Base-by-base conservation (phyloP, 1,140 invertebrate species). In the Pseudomyrmex pallidus region DNA sequence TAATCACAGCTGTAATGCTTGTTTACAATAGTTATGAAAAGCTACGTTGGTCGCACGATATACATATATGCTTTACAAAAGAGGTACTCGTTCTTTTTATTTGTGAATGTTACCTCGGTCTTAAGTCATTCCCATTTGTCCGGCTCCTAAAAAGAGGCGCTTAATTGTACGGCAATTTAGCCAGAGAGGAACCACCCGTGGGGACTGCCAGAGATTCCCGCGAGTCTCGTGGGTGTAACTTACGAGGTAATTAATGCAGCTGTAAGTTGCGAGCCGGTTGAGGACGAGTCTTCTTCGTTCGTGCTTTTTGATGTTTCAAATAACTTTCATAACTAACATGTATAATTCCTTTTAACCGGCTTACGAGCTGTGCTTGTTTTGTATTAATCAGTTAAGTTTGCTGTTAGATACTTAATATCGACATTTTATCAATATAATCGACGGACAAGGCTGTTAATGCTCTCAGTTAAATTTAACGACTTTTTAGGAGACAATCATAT, bases 171-270 rank as follows among this genome's bases (percentile, higher is more conserved):
- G 13, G 67, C 77, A 74, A 86, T 85, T 86, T 84, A 83, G 66
- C 44, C 74, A 52, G 22, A 25, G 57, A 25, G 44, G 76, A 80
- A 62, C 84, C 80, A 85, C 78, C 84, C 85, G 56, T 57, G n/a
- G 70, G 35, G 63, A 68, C 62, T 57, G 35, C n/a, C 64, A 54
- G 50, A 70, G 61, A 82, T 86, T 64, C 73, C 68, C 25, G 56
- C 50, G 52, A 54, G 63, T 86, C 48, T 85, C 77, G 87, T 88
- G 86, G 86, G 87, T 87, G 87, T 80, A 85, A 87, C 73, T 87
- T 88, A 88, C 83, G 87, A 88, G 73, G 87, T 83, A 87, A 88
- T 88, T 83, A 87, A 88, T 74, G 56, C 73, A 54, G 52, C 59
- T 57, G 62, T 83, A 85, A 87, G 78, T 87, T 88, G 84, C 72